Base-by-base conservation (phyloP, 2,888 invertebrate species). In the Timandra comae region DNA sequence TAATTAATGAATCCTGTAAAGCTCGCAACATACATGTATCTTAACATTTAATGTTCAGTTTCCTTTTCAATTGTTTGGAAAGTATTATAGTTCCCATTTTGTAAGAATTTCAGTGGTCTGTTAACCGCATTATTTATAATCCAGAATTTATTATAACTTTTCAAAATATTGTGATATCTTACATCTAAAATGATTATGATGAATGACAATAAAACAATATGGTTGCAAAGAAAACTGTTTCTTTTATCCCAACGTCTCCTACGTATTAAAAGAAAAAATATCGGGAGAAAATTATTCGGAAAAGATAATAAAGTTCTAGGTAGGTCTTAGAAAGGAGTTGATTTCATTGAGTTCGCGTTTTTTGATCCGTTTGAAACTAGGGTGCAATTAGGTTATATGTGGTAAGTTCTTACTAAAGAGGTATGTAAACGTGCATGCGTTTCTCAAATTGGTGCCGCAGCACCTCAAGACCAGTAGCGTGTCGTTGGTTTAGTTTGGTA, bases 221-320 rank as follows among this genome's bases (percentile, higher is more conserved):
- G 69, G 74, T 71, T 55, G 68, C 67, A 73, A 69, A 65, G 38
- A 67, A 75, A 73, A 70, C 73, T 81, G 72, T 84, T 85, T 84
- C 82, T 77, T 84, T 84, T 70, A 62, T 66, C 81, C 82, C 75
- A 67, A 64, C 63, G 69, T 62, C 56, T 67, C 74, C 81, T 68
- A 16, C 16, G 16, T 3, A 32, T 46, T 48, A 46, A 43, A 36
- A 40, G 33, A 7, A 25, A 20, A 5, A 20, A 22, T 27, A 27
- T 12, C 21, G 29, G 31, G 16, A 24, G 24, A 33, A 19, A 25
- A 22, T 9, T 8, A 28, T 26, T 26, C 10, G 26, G 10, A 8
- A 2, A 23, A 23, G n/a, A 9, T 9, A 2, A 23, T 23, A 16
- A 6, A 16, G n/a, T n/a, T n/a, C 16, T 16, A 16, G 16, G 16